Conservation (phyloP, 2,888 invertebrate genomes). For the Hermaeophaga mercurialis region DNA sequence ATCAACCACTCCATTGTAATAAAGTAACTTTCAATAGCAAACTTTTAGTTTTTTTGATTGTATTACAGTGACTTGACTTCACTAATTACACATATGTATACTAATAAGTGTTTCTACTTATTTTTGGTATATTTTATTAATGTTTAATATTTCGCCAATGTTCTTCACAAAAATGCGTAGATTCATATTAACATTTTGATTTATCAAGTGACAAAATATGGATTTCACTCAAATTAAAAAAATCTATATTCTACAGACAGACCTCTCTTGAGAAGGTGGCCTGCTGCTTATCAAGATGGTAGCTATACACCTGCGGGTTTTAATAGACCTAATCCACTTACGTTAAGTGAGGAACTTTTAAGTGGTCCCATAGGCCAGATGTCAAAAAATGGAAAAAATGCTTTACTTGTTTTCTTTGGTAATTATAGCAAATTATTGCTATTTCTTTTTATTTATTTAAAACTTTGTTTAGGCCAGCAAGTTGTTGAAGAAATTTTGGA, state of each 20-base stretch:
- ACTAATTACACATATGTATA: no score
- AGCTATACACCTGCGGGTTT: constrained; percentile 60
- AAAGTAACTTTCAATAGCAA: no score
- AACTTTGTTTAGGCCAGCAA: constrained; percentile 61
- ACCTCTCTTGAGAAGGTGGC: constrained; percentile 60
- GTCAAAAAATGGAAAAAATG: constrained; percentile 62
- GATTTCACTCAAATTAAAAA: no score
- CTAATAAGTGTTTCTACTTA: no score
- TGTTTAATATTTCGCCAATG: no score
- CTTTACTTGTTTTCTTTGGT: constrained; percentile 66
- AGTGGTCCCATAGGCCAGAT: constrained; percentile 52
- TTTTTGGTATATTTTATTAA: no score
- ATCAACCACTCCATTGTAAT: constrained; percentile 43
- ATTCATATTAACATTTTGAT: no score
- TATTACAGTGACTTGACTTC: no score
- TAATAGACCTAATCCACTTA: constrained; percentile 62
- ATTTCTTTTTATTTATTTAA: constrained; percentile 1
- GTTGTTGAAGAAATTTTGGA: constrained; percentile 68
- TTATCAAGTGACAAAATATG: no score
- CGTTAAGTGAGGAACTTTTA: constrained; percentile 60
- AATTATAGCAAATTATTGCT: constrained; percentile 21
- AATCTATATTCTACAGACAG: constrained; percentile 55
- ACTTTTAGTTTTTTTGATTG: no score
- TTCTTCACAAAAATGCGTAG: no score
- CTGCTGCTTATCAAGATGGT: constrained; percentile 64